Conservation (phyloP, 2,888 invertebrate species). For the Drosophila borealis region DNA sequence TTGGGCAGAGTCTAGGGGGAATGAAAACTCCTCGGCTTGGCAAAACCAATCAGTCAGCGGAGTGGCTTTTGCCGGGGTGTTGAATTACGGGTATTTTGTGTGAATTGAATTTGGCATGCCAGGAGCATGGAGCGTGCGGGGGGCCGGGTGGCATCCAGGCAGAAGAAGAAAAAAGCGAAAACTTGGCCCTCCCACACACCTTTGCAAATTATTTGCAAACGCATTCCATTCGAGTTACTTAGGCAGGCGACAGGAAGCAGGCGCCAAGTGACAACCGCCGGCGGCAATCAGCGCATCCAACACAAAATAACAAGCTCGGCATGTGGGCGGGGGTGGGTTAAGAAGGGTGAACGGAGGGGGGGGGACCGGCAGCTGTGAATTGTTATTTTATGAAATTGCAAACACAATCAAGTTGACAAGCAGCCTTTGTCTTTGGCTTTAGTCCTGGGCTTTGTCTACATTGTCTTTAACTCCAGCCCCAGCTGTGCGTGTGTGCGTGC, state of each 20-base stretch:
- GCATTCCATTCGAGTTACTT: conserved; percentile 71
- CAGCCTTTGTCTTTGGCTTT: conserved; percentile 49
- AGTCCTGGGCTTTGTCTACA: conserved; percentile 18
- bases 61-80: conserved; percentile 74
- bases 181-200: conserved; percentile 27
- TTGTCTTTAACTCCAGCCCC: conserved; percentile 25
- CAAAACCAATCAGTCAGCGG: conserved; percentile 78
- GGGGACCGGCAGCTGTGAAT: conserved; percentile 42
- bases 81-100: conserved; percentile 80
- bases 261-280: conserved; percentile 72
- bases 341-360: not conserved
- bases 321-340: not conserved
- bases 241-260: conserved; percentile 44
- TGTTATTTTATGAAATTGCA: conserved; percentile 81
- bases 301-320: conserved; percentile 57
- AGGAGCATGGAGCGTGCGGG: conserved; percentile 1
- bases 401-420: conserved; percentile 77
- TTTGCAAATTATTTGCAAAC: conserved; percentile 74
- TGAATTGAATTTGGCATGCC: conserved; percentile 78
- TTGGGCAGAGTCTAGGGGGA: not conserved
- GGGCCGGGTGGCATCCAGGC: not conserved
- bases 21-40: conserved; percentile 33
- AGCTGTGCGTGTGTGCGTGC: conserved; percentile 2
- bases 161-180: conserved; percentile 6
- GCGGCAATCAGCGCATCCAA: conserved; percentile 69